These are phyloP conservation scores for Proteles cristata DNA, from an alignment of 2,113 vertebrate genomes.

Conservation along the genomic window DNA sequence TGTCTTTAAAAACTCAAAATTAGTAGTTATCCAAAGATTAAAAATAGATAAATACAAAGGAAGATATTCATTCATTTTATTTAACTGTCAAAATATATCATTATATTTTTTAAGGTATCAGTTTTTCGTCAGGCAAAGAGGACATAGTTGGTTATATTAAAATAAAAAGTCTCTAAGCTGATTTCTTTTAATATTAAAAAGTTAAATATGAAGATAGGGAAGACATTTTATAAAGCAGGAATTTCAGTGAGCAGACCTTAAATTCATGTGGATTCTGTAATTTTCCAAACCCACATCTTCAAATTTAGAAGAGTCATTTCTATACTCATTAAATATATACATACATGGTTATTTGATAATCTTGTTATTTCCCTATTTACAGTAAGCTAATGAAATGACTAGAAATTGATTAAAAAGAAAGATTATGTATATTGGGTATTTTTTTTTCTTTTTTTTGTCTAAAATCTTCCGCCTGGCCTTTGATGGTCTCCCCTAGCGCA, in stretches of 20 bases:
- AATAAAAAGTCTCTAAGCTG: background rate
- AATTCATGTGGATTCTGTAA: background rate
- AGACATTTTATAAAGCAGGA: background rate
- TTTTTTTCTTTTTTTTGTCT: background rate
- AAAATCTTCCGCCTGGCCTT: background rate
- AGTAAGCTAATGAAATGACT: background rate
- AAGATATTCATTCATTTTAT: conserved; percentile 26
- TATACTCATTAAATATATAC: background rate
- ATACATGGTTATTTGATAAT: background rate
- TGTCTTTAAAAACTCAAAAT: conserved; percentile 32
- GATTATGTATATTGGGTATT: background rate
- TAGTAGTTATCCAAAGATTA: background rate
- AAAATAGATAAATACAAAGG: background rate
- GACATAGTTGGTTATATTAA: background rate
- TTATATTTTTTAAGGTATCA: background rate
- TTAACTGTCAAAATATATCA: conserved; percentile 21
- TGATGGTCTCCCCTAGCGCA: background rate
- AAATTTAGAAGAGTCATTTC: background rate
- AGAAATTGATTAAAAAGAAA: background rate
- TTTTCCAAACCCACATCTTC: background rate
- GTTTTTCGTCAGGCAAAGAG: conserved; percentile 8
- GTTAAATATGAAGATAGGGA: background rate
- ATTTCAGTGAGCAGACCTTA: background rate
- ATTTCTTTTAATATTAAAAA: background rate
- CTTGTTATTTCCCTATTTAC: background rate